A percentile compares a stretch with the other conserved stretches of the same genome.
phyloP scores from a whole-genome alignment of 1,140 invertebrate genomes.

The Heliconius congener region DNA sequence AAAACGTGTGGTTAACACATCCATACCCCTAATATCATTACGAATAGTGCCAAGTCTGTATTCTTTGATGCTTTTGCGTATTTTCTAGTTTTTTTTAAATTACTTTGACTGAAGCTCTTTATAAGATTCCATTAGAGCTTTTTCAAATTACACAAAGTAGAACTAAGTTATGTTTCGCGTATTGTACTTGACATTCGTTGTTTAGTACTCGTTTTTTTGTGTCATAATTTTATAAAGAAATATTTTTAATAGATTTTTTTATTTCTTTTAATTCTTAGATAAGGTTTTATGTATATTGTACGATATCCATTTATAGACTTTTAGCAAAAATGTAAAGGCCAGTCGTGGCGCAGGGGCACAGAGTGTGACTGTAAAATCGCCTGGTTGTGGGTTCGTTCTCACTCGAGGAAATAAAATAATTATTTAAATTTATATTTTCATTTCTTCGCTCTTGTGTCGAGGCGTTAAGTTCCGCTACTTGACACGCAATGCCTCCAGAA shows the following conservation, averaged over 20 bases:
- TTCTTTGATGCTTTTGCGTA: conserved; percentile 26
- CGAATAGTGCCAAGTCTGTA: conserved; percentile 16
- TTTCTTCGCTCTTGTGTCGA: no score
- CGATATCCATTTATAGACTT: no score
- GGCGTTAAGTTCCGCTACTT: no score
- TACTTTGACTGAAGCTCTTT: conserved; percentile 11
- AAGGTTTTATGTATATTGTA: no score
- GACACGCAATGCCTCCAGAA: no score
- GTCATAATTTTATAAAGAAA: background rate
- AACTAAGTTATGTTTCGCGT: background rate
- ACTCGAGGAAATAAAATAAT: no score
- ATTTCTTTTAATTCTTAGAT: background rate
- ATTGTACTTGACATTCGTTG: background rate
- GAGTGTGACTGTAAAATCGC: no score
- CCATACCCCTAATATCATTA: conserved; percentile 29
- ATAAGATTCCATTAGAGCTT: conserved; percentile 10
- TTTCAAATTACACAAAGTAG: background rate
- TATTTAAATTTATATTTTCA: no score
- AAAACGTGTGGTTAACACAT: background rate
- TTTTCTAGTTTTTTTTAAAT: conserved; percentile 20
- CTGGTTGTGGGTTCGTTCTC: no score
- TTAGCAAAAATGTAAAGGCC: no score
- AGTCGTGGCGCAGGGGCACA: no score
- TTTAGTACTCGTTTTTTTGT: background rate
- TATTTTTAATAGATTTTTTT: background rate